Percentiles rank a stretch among this genome's conserved stretches.
These are phyloP conservation scores for Gallirallus australis DNA, from an alignment of 2,797 vertebrate genomes.

Conservation along the genomic window DNA sequence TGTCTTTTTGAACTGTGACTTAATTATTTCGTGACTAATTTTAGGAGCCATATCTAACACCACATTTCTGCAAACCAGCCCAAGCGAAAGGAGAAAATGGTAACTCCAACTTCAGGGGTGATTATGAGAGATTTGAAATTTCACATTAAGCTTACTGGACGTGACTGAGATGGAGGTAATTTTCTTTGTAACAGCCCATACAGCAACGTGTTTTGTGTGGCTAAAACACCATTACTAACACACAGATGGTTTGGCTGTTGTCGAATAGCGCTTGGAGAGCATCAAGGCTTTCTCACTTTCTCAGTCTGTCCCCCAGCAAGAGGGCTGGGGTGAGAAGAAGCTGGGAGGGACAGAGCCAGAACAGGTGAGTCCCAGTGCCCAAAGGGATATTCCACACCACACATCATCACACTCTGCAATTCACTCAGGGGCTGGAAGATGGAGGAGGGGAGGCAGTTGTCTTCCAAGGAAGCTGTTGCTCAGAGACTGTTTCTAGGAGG, in stretches of 20 bases:
- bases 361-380: not conserved
- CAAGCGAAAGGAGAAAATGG: not conserved
- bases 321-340: not conserved
- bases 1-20: not conserved
- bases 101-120: not conserved
- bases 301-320: not conserved
- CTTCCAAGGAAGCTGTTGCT: not conserved
- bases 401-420: accelerated
- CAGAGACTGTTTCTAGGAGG: not conserved
- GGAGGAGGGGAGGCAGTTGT: not conserved
- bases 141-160: not conserved
- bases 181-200: not conserved
- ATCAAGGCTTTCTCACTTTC: not conserved
- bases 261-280: not conserved
- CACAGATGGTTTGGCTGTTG: not conserved
- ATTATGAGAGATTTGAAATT: not conserved
- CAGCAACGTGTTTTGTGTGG: accelerated
- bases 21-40: not conserved
- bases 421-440: not conserved
- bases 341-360: not conserved
- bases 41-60: not conserved
- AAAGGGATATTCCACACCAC: not conserved
- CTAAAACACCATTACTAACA: not conserved
- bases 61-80: not conserved
- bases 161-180: not conserved